Conservation (phyloP, 2,797 vertebrate genomes). For the Huso huso region DNA sequence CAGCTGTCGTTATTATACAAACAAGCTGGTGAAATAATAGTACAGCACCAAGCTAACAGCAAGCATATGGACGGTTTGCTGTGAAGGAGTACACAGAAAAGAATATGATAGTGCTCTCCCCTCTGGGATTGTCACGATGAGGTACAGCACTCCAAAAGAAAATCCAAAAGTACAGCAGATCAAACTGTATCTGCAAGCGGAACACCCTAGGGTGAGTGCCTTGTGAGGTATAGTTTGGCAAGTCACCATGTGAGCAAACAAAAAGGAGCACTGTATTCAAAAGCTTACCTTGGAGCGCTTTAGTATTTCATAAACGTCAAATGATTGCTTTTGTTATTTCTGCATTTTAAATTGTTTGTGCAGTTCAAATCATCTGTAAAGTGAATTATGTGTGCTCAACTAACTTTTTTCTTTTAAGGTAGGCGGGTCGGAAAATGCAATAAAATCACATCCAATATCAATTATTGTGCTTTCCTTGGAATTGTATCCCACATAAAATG, state of each 20-base stretch:
- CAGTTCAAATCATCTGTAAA: slow-evolving; percentile 56
- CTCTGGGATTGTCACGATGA: slow-evolving; percentile 61
- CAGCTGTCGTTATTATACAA: slow-evolving; percentile 48
- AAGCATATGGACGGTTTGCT: slow-evolving; percentile 52
- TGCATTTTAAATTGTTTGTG: slow-evolving; percentile 56
- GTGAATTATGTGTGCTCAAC: slow-evolving; percentile 47
- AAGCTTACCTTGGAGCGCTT: slow-evolving; percentile 41
- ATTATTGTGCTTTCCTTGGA: slow-evolving; percentile 57
- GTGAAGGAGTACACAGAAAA: slow-evolving; percentile 35
- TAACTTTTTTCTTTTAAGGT: slow-evolving; percentile 50
- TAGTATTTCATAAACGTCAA: slow-evolving; percentile 53
- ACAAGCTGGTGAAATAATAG: slow-evolving; percentile 43
- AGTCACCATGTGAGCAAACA: slow-evolving; percentile 40
- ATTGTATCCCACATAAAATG: slow-evolving; percentile 63
- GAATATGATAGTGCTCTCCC: slow-evolving; percentile 39
- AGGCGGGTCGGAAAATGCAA: slow-evolving; percentile 55
- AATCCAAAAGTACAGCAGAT: slow-evolving; percentile 53
- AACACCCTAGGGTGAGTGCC: slow-evolving; percentile 44
- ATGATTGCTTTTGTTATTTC: slow-evolving; percentile 54
- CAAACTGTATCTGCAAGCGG: slow-evolving; percentile 53
- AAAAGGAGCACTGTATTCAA: slow-evolving; percentile 35
- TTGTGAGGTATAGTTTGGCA: slow-evolving; percentile 41
- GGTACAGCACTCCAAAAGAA: slow-evolving; percentile 50
- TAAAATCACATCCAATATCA: slow-evolving; percentile 49
- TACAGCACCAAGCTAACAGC: slow-evolving; percentile 46